Base-by-base conservation (phyloP, 2,113 vertebrate species). In the Ceuthmochares aereus region DNA sequence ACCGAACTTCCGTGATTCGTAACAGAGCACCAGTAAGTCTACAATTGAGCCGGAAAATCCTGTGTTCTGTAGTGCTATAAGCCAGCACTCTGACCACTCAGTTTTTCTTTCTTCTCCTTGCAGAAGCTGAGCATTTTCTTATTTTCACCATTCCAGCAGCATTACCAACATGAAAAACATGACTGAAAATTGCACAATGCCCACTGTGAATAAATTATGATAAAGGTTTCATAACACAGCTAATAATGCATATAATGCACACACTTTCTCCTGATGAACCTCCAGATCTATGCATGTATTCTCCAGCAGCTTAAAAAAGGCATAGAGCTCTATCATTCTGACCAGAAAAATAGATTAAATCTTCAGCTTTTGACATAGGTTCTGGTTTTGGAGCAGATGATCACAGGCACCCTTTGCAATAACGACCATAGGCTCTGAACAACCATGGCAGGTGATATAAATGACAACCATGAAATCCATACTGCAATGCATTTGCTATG, bases 401-500 rank as follows among this genome's bases (percentile, higher is more conserved):
- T 88, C 89, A 82, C 34, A 79, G 67, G 37, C 12, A 34, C 25
- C 42, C 67, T 77, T 69, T 69, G 43, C 66, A 91, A 76, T 89
- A 95, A 94, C 27, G 87, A 87, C 80, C 40, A 3, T 84, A 73
- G 91, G 21, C 40, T 82, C 77, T 91, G 84, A 77, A 80, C 59
- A 67, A 70, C 63, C 82, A 94, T 0, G 0, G 51, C 20, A 26
- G 14, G 27, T 23, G 42, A 70, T 63, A 86, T 6, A 70, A 83
- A 76, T 56, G 79, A 94, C 85, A 96, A 43, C 90, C 85, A 85
- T 84, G 90, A 95, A 95, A 63, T n/a, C 47, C 67, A 81, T 10
- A 47, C 75, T 42, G 89, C 69, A 95, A 43, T 85, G 68, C 75
- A 77, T 84, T 80, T 63, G 68, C 60, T 86, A 13, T 80, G 79